These are phyloP conservation scores for Dryobota labecula DNA, from an alignment of 2,888 invertebrate genomes.

Conservation along the genomic window DNA sequence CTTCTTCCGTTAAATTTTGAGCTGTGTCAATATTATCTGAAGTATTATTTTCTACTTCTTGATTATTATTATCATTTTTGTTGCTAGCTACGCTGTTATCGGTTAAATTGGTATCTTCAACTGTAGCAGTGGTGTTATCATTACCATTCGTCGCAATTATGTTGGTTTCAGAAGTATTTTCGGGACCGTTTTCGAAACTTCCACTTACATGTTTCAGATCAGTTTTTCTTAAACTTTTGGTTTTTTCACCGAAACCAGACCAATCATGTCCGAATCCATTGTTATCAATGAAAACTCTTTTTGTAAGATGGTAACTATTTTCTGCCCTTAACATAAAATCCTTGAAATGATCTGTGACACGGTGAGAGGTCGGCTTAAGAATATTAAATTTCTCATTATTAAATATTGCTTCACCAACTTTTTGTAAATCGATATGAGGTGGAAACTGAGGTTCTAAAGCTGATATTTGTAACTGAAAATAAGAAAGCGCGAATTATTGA, in stretches of 20 bases:
- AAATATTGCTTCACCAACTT: slow-evolving; percentile 74
- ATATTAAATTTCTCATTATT: slow-evolving; percentile 78
- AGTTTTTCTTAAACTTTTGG: slow-evolving; percentile 68
- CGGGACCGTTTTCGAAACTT: background rate
- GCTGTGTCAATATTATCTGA: background rate
- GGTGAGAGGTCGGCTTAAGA: slow-evolving; percentile 75
- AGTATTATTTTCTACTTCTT: background rate
- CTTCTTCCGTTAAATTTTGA: slow-evolving; percentile 3
- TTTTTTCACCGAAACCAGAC: slow-evolving; percentile 70
- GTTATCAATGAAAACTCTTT: slow-evolving; percentile 75
- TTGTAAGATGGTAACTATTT: slow-evolving; percentile 31
- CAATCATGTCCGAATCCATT: slow-evolving; percentile 82
- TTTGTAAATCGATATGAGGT: slow-evolving; percentile 78
- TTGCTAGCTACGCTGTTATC: background rate
- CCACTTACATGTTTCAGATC: slow-evolving; percentile 25
- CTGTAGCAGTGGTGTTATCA: background rate
- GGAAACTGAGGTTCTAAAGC: slow-evolving; percentile 64
- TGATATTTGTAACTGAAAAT: slow-evolving; percentile 57
- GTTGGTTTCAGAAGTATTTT: background rate
- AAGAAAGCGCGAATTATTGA: background rate
- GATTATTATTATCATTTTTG: background rate
- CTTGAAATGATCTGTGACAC: slow-evolving; percentile 76
- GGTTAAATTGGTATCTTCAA: slow-evolving; percentile 8
- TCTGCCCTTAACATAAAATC: slow-evolving; percentile 72
- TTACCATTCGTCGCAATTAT: background rate